Percentiles rank a stretch among this genome's conserved stretches.
Conservation (phyloP, 1,140 invertebrate genomes). For the Drosophila hydei region DNA sequence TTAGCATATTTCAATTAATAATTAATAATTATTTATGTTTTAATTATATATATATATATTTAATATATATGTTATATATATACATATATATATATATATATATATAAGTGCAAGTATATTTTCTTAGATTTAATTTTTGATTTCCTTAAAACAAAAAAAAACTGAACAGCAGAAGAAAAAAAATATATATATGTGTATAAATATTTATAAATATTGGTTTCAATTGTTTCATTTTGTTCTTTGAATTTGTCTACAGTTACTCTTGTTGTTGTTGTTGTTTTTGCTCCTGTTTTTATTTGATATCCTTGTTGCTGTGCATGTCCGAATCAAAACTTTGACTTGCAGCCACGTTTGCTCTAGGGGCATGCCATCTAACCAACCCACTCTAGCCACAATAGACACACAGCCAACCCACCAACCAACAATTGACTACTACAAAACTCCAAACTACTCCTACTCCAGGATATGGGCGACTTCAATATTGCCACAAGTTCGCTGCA, state of each 20-base stretch:
- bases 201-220: slow-evolving; percentile 75
- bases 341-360: slow-evolving; percentile 32
- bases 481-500: slow-evolving; percentile 86
- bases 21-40: slow-evolving; percentile 54
- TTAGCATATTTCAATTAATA: slow-evolving; percentile 23
- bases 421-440: slow-evolving; percentile 13
- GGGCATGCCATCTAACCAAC: slow-evolving; percentile 39
- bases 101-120: slow-evolving; percentile 4
- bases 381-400: neutral
- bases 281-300: slow-evolving; percentile 12
- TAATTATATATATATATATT: slow-evolving; percentile 20
- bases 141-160: slow-evolving; percentile 74
- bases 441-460: slow-evolving; percentile 15
- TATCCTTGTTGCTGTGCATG: slow-evolving; percentile 43
- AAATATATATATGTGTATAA: slow-evolving; percentile 67
- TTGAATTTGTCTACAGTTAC: slow-evolving; percentile 37
- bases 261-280: slow-evolving; percentile 21
- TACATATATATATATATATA: slow-evolving; percentile 19
- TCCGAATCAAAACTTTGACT: slow-evolving; percentile 27
- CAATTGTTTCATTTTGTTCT: slow-evolving; percentile 52
- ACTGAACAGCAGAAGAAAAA: slow-evolving; percentile 49
- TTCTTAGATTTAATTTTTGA: slow-evolving; percentile 61
- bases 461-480: slow-evolving; percentile 87
- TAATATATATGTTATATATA: slow-evolving; percentile 22
- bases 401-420: no score